Conservation (phyloP, 1,140 invertebrate genomes). For the Drosophila santomea region DNA sequence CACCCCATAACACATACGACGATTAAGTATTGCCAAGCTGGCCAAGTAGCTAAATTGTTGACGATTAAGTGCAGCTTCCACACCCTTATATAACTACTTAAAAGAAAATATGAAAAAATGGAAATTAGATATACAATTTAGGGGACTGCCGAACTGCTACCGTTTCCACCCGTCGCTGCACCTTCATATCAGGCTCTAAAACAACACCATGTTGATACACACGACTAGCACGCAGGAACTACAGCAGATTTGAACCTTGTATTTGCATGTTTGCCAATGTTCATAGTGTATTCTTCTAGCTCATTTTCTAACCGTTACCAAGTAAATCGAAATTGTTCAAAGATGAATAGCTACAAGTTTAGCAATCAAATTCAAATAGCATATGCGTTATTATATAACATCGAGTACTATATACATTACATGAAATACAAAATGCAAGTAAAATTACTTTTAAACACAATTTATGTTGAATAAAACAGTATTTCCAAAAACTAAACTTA, state of each 20-base stretch:
- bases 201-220: constrained; percentile 24
- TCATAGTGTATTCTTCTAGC: constrained; percentile 57
- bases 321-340: constrained; percentile 53
- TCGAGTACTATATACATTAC: constrained; percentile 77
- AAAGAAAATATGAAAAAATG: constrained; percentile 54
- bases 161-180: constrained; percentile 32
- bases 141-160: constrained; percentile 25
- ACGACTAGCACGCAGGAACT: constrained; percentile 17
- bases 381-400: constrained; percentile 80
- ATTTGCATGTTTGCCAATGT: constrained; percentile 70
- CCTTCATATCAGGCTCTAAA: constrained; percentile 55
- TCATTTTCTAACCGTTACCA: constrained; percentile 61
- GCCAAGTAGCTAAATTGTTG: constrained; percentile 76
- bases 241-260: constrained; percentile 55
- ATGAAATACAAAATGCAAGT: constrained; percentile 68
- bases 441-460: constrained; percentile 83
- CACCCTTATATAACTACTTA: constrained; percentile 43
- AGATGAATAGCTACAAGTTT: constrained; percentile 65
- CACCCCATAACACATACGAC: constrained; percentile 9
- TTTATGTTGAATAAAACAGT: constrained; percentile 84
- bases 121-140: constrained; percentile 76
- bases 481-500: constrained; percentile 71
- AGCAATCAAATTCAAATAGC: constrained; percentile 72
- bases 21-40: constrained; percentile 74
- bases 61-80: constrained; percentile 59